Evolutionary conservation across 2,888 invertebrate genomes (phyloP), one percentile per base, ranked within the genome.

Genomic region (Drosophila anomelani): DNA sequence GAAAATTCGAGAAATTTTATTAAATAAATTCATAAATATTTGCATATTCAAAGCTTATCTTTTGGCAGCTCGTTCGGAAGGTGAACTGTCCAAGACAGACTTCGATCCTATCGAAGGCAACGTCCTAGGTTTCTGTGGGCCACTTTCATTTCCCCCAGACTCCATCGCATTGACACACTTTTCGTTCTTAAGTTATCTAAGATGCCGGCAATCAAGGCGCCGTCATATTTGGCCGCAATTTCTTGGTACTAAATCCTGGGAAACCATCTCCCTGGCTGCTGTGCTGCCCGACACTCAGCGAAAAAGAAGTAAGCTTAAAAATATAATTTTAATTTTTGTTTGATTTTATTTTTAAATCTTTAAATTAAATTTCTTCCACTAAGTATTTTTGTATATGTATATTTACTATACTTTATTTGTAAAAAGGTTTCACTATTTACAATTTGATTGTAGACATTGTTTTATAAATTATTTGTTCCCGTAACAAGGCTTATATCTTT

Each of bases 171-270:
- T 71, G 77, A 76, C 72, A 66, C 38, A 64, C 57, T 72, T 60
- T 54, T 41, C 12, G 32, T 34, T 29, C 62, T 34, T 53, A 51
- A 58, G 9, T 51, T 41, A 39, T 43, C 63, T 34, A 38, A 46
- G 54, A 66, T 66, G 67, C 23, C 46, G 44, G 51, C 73, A 67
- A 73, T 61, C 72, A 61, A 49, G 61, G 36, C 43, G 54, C 54
- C 67, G 34, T 55, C 66, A 51, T 49, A 74, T 75, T 75, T 66
- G 67, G 67, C 67, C 73, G 47, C 53, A 57, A 58, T 56, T 66
- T 36, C 55, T 32, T 46, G 41, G 54, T 23, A 23, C 59, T 23
- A 32, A 36, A 47, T 26, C 59, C 54, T 38, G 34, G 46, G 20
- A 38, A 32, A 12, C 34, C 38, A 47, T 20, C 56, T 38, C 34